Base-by-base conservation (phyloP, 2,113 vertebrate species). In the Poeciliopsis turrubarensis region DNA sequence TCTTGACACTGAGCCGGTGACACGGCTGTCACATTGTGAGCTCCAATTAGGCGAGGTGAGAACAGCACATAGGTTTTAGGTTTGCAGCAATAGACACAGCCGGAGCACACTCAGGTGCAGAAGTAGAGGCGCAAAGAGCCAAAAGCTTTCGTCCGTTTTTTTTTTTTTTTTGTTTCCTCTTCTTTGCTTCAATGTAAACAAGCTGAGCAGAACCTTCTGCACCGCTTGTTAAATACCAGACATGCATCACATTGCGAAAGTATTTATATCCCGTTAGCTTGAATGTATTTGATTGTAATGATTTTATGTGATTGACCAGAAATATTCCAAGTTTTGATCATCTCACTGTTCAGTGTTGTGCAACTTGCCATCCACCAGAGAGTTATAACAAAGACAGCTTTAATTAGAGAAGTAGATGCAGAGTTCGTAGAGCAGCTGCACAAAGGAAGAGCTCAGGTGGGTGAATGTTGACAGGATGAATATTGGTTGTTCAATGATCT, bases 31-130 rank as follows among this genome's bases (percentile, higher is more conserved):
- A 92, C 86, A 85, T 68, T 72, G 57, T 78, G 73, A 80, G 89
- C 74, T 87, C 92, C 89, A 92, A 93, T 92, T 93, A 92, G 91
- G 69, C 75, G 26, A 61, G 87, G 80, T 87, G 88, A 90, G 88
- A 88, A 78, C 78, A 85, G 85, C 89, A 80, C 72, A 70, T 64
- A 75, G 77, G 51, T 87, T 82, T 66, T 69, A 39, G 78, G 68
- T 29, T 74, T 67, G 73, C 68, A 87, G 82, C 88, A 88, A 82
- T 79, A 71, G 80, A 72, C 89, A 79, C 82, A 86, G 81, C 82
- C 80, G 80, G 73, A 88, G 70, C 78, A 70, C 78, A 70, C 75
- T 81, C 69, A 69, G 78, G 78, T 80, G 60, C 39, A 62, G 70
- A 81, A 78, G 77, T 83, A n/a, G 71, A n/a, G 70, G 31, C 25